Evolutionary conservation across 2,888 invertebrate genomes (phyloP).

Genomic region (Tetragonula carbonaria): DNA sequence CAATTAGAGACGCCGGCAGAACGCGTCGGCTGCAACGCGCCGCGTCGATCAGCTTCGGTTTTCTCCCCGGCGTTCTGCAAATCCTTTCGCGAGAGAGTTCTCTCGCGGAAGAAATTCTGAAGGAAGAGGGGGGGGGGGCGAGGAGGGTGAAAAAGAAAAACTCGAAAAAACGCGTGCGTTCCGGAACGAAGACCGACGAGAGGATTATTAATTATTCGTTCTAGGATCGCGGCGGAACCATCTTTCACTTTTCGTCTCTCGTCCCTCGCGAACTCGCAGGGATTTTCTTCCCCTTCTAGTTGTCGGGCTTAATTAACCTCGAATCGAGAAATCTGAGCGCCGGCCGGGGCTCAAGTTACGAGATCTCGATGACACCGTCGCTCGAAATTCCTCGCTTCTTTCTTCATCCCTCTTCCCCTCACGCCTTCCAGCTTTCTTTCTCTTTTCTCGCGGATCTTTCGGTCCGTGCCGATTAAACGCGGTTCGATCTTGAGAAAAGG

Average conservation of each 20-base stretch:
- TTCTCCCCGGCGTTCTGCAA: background rate
- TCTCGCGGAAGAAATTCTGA: background rate
- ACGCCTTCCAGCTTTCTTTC: background rate
- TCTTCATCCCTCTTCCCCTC: too few relatives aligned
- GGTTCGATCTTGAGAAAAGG: slow-evolving; percentile 43
- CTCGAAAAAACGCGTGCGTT: slow-evolving; percentile 16
- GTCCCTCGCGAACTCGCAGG: slow-evolving; percentile 9
- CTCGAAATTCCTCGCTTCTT: background rate
- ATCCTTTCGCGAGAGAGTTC: slow-evolving; percentile 14
- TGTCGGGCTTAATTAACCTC: slow-evolving; percentile 70
- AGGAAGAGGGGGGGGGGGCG: background rate
- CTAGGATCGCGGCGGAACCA: slow-evolving; percentile 36
- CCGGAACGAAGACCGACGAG: slow-evolving; percentile 17
- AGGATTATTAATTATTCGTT: slow-evolving; percentile 68
- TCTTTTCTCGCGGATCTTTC: background rate
- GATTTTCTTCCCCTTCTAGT: slow-evolving; percentile 45
- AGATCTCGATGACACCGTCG: slow-evolving; percentile 70
- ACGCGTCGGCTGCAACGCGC: too few relatives aligned
- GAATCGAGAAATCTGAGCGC: slow-evolving; percentile 62
- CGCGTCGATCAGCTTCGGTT: slow-evolving; percentile 3
- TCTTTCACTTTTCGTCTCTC: slow-evolving; percentile 19
- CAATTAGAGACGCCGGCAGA: slow-evolving; percentile 45
- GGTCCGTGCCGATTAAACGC: slow-evolving; percentile 53
- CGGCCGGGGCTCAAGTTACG: slow-evolving; percentile 54
- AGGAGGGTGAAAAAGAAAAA: background rate